Percentiles rank a stretch among this genome's conserved stretches.
These are phyloP conservation scores for Moxostoma hubbsi DNA, from an alignment of 2,797 vertebrate genomes.

Conservation along the genomic window DNA sequence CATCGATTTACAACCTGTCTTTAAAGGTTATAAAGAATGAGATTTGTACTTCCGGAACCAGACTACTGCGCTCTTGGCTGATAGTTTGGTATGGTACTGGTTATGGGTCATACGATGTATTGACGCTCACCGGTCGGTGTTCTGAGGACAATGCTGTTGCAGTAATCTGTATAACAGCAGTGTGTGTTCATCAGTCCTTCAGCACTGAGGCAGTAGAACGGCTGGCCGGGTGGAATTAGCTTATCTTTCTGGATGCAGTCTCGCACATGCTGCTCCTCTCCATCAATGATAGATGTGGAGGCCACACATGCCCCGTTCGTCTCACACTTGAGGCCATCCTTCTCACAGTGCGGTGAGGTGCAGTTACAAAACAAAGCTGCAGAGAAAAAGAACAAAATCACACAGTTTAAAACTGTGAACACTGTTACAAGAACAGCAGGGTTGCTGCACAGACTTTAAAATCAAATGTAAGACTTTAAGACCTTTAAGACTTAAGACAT, in stretches of 20 bases:
- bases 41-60: too few species aligned
- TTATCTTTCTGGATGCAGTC: constrained; percentile 86
- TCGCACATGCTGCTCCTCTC: constrained; percentile 84
- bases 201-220: constrained; percentile 89
- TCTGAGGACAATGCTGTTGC: constrained; percentile 90
- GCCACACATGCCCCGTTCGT: constrained; percentile 92
- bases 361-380: constrained; percentile 90
- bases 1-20: too few species aligned
- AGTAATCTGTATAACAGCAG: constrained; percentile 94
- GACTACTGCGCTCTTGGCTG: too few species aligned
- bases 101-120: background rate
- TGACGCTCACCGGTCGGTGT: constrained; percentile 84
- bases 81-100: background rate
- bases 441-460: too few species aligned
- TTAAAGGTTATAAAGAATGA: too few species aligned
- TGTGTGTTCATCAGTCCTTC: constrained; percentile 90
- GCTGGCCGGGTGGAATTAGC: constrained; percentile 87
- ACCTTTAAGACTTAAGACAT: too few species aligned
- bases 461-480: too few species aligned
- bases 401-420: too few species aligned
- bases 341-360: constrained; percentile 82
- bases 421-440: too few species aligned
- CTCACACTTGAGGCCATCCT: constrained; percentile 87
- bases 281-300: constrained; percentile 86
- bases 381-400: background rate